Base-by-base conservation (phyloP, 1,140 invertebrate genomes). In the Gonioctena quinquepunctata region DNA sequence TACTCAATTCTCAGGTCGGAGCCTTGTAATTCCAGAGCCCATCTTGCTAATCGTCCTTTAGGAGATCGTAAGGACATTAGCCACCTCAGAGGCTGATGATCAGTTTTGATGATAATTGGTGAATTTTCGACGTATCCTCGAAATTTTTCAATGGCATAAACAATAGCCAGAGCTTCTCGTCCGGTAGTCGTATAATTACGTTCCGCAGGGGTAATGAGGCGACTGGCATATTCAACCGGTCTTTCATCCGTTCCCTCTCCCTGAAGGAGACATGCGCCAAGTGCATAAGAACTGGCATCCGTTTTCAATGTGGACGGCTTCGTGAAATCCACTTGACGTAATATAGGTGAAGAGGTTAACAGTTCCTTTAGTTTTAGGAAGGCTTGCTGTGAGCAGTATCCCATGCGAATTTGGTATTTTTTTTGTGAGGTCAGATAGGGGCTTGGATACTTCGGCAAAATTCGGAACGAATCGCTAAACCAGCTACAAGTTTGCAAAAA, bases 41-140 rank as follows among this genome's bases (percentile, higher is more conserved):
- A 88, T 26, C 85, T 68, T 0, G 84, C 84, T 6, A 85, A 49
- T 4, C 80, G 60, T 4, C 82, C 82, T 0, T 70, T 80, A 0
- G 84, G 81, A 2, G 83, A 81, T 73, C 84, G 86, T 0, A 85
- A 70, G 2, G 27, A 61, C 50, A 82, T 77, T 0, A 89, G 71
- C 84, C 85, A 88, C 57, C 74, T 77, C 3, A 89, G 69, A 0
- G 84, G 77, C 73, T 85, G 84, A 68, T 88, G 86, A 66, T 88
- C 86, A 0, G 86, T 87, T 11, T 83, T 68, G 0, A 59, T 26
- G 8, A 23, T 70, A 89, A 86, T 0, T 8, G 42, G 7, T 8
- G 16, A 60, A 60, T 67, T 52, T 69, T 76, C 76, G 77, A 4
- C 74, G 75, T 21, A 76, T 77, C 5, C 76, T 11, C 56, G 27